Conservation (phyloP, 2,888 invertebrate species). For the Trisateles emortualis region DNA sequence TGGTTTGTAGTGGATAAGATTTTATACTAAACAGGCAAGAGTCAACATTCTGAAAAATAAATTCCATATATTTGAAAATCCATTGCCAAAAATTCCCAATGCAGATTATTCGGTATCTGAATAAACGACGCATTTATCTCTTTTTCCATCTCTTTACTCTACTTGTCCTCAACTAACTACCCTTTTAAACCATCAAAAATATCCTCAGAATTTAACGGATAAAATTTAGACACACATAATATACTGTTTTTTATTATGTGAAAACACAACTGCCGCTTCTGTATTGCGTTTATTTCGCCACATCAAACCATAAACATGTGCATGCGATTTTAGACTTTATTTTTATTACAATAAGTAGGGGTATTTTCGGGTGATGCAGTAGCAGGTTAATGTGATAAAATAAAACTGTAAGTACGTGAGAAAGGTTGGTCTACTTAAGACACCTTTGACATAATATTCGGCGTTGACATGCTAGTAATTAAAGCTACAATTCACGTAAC, state of each 20-base stretch:
- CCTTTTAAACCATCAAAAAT: conserved; percentile 35
- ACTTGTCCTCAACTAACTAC: conserved; percentile 36
- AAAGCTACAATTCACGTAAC: conserved; percentile 62
- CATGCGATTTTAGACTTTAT: conserved; percentile 31
- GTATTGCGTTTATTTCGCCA: conserved; percentile 44
- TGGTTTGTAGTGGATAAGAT: too few species aligned
- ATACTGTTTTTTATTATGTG: conserved; percentile 61
- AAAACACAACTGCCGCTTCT: conserved; percentile 43
- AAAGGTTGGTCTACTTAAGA: conserved; percentile 53
- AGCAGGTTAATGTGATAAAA: conserved; percentile 35
- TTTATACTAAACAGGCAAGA: too few species aligned
- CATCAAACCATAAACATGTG: conserved; percentile 34
- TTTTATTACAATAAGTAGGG: conserved; percentile 14
- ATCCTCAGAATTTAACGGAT: conserved; percentile 52
- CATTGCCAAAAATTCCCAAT: background rate
- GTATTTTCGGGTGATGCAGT: conserved; percentile 33
- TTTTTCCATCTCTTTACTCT: conserved; percentile 31
- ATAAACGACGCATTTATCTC: conserved; percentile 33
- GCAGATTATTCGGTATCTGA: conserved; percentile 2
- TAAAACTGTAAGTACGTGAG: conserved; percentile 61
- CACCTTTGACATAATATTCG: conserved; percentile 75
- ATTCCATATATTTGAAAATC: background rate
- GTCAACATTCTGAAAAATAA: too few species aligned
- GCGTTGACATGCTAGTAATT: conserved; percentile 68
- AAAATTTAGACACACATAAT: conserved; percentile 50